A percentile compares a stretch with the other conserved stretches of the same genome.
phyloP scores from a whole-genome alignment of 1,140 invertebrate genomes.

The Brevipalpus yothersi region DNA sequence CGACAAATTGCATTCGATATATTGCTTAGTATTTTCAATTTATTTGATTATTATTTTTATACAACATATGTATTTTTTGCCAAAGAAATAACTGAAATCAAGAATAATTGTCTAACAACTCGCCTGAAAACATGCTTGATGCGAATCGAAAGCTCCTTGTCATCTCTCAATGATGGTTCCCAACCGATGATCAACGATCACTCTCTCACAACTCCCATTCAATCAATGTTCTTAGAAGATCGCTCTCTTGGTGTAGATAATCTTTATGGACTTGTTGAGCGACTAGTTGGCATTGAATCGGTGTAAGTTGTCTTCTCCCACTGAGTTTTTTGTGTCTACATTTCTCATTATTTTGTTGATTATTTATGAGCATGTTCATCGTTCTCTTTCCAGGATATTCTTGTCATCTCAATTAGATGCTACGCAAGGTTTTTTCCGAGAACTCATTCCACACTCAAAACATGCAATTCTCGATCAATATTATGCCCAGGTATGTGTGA shows the following conservation, averaged over 20 bases:
- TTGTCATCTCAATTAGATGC: constrained; percentile 59
- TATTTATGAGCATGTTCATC: too few relatives aligned
- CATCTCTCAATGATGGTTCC: neutral
- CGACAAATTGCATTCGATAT: constrained; percentile 77
- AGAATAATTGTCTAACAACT: constrained; percentile 7
- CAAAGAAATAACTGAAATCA: constrained; percentile 26
- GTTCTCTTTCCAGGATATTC: constrained; percentile 33
- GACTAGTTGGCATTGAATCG: constrained; percentile 75
- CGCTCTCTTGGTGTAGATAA: constrained; percentile 25
- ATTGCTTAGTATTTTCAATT: constrained; percentile 61
- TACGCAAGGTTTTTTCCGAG: constrained; percentile 52
- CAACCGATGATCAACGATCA: neutral
- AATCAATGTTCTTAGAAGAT: neutral
- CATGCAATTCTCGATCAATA: constrained; percentile 2
- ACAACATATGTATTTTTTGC: constrained; percentile 62
- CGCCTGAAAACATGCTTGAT: neutral
- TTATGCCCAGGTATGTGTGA: neutral
- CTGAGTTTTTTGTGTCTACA: neutral
- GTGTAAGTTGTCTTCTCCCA: constrained; percentile 23
- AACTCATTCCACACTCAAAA: constrained; percentile 21
- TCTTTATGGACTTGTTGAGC: constrained; percentile 51
- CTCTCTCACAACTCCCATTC: neutral
- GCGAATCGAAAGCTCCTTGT: neutral
- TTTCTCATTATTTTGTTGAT: neutral
- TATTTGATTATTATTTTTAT: constrained; percentile 67